phyloP scores from a whole-genome alignment of 2,888 invertebrate genomes.

The Drymonia ruficornis region DNA sequence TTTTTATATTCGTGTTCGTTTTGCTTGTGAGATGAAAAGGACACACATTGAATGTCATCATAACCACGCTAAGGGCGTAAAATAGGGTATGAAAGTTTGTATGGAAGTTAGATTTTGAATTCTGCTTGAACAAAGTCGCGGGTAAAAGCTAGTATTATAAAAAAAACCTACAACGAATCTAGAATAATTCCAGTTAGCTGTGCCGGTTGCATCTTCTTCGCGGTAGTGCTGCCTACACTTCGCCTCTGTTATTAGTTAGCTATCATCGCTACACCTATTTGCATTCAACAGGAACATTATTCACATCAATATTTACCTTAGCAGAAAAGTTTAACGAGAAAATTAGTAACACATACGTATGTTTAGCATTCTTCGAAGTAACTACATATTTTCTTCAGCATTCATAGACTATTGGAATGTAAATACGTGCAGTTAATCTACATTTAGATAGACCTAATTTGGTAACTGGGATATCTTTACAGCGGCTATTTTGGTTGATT shows the following conservation, averaged over 20 bases:
- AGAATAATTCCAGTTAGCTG: not conserved
- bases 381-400: slow-evolving; percentile 4
- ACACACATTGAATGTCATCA: slow-evolving; percentile 44
- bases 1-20: slow-evolving; percentile 48
- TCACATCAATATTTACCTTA: slow-evolving; percentile 6
- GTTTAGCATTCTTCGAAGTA: slow-evolving; percentile 5
- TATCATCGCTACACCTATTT: slow-evolving; percentile 4
- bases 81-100: no score
- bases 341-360: slow-evolving; percentile 4
- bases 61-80: slow-evolving; percentile 49
- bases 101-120: no score
- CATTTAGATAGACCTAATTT: slow-evolving; percentile 4
- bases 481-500: not conserved
- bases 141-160: no score
- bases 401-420: slow-evolving; percentile 5
- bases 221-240: slow-evolving; percentile 2
- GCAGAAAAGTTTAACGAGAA: slow-evolving; percentile 4
- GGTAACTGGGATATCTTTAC: not conserved
- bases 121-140: no score
- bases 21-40: slow-evolving; percentile 47
- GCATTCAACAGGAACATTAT: slow-evolving; percentile 4
- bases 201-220: not conserved
- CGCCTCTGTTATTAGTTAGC: slow-evolving; percentile 4
- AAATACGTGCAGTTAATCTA: slow-evolving; percentile 1
- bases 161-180: not conserved